Base-by-base conservation (phyloP, 2,113 vertebrate species). In the Ctenodactylus gundi region DNA sequence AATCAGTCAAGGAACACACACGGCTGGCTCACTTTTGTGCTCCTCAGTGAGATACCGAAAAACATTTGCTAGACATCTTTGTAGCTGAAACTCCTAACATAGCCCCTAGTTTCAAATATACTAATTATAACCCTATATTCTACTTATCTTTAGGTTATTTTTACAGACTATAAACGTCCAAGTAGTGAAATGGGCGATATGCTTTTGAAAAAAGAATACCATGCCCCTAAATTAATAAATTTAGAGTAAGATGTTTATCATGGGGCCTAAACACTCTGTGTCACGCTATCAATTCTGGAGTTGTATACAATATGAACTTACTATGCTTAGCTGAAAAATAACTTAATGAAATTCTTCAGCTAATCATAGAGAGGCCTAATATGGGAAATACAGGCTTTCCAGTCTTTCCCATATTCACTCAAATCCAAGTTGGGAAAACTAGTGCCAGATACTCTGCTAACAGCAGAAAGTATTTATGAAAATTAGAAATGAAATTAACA, bases 331-430 rank as follows among this genome's bases (percentile, higher is more conserved):
- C 83, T 75, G 13, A 91, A 57, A 96, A 95, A 88, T 82, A 76
- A 98, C 98, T 98, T 97, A 98, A 98, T 46, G 46, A 41, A 4
- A 25, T 91, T 93, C 34, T 94, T 95, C 98, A 53, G 94, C 87
- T 97, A 86, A 98, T 98, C 91, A n/a, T n/a, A n/a, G n/a, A 98
- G 97, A 90, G 98, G 78, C 86, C 97, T 98, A 85, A 99, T 97
- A 78, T 96, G 96, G 7, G 98, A 97, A 89, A 98, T 76, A 89
- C 98, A 99, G 1, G 92, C 94, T 96, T 97, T 98, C 99, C 98
- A 99, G 94, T 98, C 98, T 97, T 97, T 98, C 94, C 99, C 98
- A 95, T 58, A 68, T 97, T 98, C 98, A 0, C 92, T 91, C 94
- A 99, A 97, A 95, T 99, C 98, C 94, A 92, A 98, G 44, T 88